Conservation (phyloP, 2,113 vertebrate genomes). For the Struthio camelus region DNA sequence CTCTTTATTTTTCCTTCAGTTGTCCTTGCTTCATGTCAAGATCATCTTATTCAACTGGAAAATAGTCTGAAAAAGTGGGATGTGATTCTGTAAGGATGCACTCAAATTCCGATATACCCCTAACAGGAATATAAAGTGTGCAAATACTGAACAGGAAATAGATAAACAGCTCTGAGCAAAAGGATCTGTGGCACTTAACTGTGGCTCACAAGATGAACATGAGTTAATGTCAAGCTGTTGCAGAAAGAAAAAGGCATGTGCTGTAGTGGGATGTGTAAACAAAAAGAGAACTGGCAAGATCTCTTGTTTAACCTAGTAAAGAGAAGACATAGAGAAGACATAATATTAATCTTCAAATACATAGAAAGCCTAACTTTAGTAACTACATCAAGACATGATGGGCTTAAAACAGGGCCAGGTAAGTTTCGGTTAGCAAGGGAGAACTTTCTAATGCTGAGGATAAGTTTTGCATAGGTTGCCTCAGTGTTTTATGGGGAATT, state of each 20-base stretch:
- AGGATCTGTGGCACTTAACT: background rate
- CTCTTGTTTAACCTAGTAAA: background rate
- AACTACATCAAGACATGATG: background rate
- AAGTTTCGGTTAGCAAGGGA: background rate
- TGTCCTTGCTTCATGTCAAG: background rate
- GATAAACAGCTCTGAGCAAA: background rate
- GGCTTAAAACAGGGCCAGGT: background rate
- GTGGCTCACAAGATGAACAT: background rate
- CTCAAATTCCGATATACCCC: background rate
- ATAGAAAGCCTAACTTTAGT: background rate
- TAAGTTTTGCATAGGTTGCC: background rate
- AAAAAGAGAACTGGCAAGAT: background rate
- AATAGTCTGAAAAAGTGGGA: background rate
- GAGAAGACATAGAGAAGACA: background rate
- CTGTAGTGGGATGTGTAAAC: constrained; percentile 27
- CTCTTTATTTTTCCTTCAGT: background rate
- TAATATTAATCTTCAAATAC: background rate
- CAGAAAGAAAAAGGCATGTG: constrained; percentile 13
- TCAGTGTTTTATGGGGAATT: background rate
- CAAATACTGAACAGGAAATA: background rate
- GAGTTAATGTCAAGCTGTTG: background rate
- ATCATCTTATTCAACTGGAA: background rate
- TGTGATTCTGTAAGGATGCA: background rate
- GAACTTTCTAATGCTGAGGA: background rate
- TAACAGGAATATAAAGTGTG: background rate